These are phyloP conservation scores for Podarcis cretensis DNA, from an alignment of 2,113 vertebrate species.

Conservation along the genomic window DNA sequence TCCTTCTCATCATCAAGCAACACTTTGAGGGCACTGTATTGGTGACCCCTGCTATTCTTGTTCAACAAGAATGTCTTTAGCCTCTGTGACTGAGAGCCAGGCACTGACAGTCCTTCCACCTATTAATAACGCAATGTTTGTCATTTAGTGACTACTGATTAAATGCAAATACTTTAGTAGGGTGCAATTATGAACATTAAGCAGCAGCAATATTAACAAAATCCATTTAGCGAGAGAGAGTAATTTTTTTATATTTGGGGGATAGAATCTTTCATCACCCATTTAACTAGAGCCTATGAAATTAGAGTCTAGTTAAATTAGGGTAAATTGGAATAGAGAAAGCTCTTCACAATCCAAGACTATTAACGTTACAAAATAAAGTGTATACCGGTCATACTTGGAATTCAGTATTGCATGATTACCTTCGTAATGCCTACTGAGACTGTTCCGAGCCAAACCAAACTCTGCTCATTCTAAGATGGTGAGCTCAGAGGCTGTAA, in stretches of 20 bases:
- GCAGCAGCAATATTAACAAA: slow-evolving; percentile 29
- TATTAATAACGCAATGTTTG: slow-evolving; percentile 32
- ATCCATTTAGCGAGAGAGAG: slow-evolving; percentile 34
- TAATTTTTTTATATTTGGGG: slow-evolving; percentile 9
- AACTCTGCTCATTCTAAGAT: background rate
- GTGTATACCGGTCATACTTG: background rate
- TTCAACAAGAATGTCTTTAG: slow-evolving; percentile 7
- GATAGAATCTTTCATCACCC: slow-evolving; percentile 24
- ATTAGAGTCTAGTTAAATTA: background rate
- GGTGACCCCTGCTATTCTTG: too few relatives aligned
- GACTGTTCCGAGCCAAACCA: background rate
- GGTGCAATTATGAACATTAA: slow-evolving; percentile 47
- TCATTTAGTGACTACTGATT: slow-evolving; percentile 35
- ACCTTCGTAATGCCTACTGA: background rate
- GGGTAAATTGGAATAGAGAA: slow-evolving; percentile 2
- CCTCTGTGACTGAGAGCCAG: background rate
- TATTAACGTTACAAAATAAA: background rate
- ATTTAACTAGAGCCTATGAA: slow-evolving; percentile 40
- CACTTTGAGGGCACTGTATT: too few relatives aligned
- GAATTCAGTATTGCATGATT: background rate
- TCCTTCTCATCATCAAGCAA: too few relatives aligned
- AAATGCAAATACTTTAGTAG: slow-evolving; percentile 46
- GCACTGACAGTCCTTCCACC: background rate
- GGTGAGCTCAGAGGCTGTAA: background rate
- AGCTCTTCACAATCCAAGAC: background rate